phyloP scores from a whole-genome alignment of 2,113 vertebrate species.

The Lycaon pictus region DNA sequence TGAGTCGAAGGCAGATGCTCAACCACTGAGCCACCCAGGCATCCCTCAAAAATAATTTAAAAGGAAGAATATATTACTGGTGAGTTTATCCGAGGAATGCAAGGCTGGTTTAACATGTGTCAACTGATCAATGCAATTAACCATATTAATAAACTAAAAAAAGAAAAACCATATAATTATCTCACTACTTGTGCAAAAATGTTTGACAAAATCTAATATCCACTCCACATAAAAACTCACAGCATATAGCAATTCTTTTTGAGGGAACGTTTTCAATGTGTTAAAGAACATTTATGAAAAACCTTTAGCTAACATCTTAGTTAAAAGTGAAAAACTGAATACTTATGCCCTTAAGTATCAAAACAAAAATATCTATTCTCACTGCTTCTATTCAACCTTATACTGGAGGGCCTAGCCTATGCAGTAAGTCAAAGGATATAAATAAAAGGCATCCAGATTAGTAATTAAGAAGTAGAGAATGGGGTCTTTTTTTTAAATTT shows the following conservation, averaged over 20 bases:
- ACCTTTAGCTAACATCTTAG: neutral
- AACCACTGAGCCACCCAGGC: no score
- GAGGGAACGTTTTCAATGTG: neutral
- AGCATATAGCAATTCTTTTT: neutral
- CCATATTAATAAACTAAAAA: neutral
- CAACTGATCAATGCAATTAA: neutral
- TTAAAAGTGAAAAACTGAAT: neutral
- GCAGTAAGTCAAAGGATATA: neutral
- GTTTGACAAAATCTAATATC: neutral
- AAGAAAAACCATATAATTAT: neutral
- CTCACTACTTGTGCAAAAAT: neutral
- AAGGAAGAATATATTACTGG: neutral
- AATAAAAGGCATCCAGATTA: neutral
- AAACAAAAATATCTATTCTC: neutral
- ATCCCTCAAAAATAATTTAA: neutral
- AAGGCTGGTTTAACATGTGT: neutral
- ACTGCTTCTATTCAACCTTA: neutral
- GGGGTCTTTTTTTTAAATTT: neutral
- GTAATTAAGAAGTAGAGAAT: neutral
- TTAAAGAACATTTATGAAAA: constrained; percentile 6
- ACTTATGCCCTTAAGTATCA: neutral
- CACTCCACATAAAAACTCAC: neutral
- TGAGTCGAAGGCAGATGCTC: no score
- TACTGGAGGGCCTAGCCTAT: neutral
- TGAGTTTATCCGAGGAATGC: neutral